Evolutionary conservation across 2,113 vertebrate species (phyloP), one percentile per base, ranked within the genome.

Genomic region (Phalacrocorax brasilianus): DNA sequence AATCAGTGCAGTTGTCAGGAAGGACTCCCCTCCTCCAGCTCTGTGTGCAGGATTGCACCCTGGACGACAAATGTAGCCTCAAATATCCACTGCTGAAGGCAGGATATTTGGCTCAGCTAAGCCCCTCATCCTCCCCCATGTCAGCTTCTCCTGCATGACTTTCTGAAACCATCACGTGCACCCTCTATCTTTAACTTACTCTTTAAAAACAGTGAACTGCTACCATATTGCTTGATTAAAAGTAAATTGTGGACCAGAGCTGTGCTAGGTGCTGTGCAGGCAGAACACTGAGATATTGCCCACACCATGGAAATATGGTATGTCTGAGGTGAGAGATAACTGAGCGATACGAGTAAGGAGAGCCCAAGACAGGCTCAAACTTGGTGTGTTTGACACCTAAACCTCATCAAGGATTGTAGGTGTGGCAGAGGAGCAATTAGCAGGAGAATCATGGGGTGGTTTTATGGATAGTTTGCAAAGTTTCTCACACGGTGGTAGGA

Each of bases 1-100:
- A 95, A 97, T 97, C 96, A 96, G 95, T 88, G 94, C 92, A 74
- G 90, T 91, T 94, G 88, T 93, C 91, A 91, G 92, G 67, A 88
- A 82, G 53, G 87, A 89, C 89, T 94, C 81, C 76, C 71, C 86
- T 92, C 93, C 90, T 95, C 88, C 93, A 91, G 76, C 92, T 85
- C 62, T 62, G n/a, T 38, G 53, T 72, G 68, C 78, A 85, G 68
- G 81, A 90, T 92, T 81, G 71, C 72, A 63, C 75, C 74, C 91
- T 85, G 84, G 80, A 53, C 8, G 16, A 79, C 45, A 88, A 95
- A 95, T 76, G 67, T 62, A 91, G 92, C 86, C 90, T 96, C 94
- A 81, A 71, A 68, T 94, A 93, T 50, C 70, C 83, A 30, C 66
- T 56, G 65, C 21, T 30, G 76, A 85, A 84, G 55, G 78, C 83